Conservation (phyloP, 2,113 vertebrate species). For the Grantiella picta region DNA sequence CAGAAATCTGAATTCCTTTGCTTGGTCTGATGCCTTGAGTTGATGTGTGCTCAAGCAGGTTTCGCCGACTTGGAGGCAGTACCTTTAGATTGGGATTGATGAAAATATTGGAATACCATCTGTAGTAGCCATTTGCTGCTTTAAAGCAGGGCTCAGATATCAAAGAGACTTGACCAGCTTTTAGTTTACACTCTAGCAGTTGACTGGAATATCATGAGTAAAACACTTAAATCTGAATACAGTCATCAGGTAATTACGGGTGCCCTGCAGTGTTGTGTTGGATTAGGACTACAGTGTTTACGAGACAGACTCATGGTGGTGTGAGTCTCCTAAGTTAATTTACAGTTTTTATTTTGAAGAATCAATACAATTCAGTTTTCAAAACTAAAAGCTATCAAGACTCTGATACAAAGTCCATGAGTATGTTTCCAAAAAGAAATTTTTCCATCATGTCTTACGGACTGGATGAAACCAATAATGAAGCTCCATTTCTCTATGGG, state of each 20-base stretch:
- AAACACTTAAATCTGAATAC: neutral
- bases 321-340: neutral
- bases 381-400: neutral
- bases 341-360: neutral
- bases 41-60: neutral
- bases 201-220: neutral
- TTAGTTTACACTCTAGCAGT: neutral
- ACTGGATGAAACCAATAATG: neutral
- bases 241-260: neutral
- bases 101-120: neutral
- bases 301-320: neutral
- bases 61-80: neutral
- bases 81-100: neutral
- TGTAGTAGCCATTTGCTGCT: neutral
- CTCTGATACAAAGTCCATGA: neutral
- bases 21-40: neutral
- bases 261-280: neutral
- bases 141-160: neutral
- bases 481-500: neutral
- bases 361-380: neutral
- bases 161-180: neutral
- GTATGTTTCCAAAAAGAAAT: neutral
- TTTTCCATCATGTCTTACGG: neutral
- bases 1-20: neutral
- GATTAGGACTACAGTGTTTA: neutral